phyloP scores from a whole-genome alignment of 2,888 invertebrate genomes.

The Hipparchia sbordonii region DNA sequence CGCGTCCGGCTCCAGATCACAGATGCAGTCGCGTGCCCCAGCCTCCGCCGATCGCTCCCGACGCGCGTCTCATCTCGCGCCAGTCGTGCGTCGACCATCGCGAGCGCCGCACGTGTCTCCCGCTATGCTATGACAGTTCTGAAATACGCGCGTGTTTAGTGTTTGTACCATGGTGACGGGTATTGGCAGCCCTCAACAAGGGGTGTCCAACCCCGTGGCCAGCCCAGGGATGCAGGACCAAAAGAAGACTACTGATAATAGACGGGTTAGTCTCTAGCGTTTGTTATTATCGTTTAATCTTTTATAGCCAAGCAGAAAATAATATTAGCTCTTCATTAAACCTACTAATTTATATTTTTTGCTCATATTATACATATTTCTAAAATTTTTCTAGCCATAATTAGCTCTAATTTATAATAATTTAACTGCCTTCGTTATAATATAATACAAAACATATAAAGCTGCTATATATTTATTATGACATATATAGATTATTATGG shows the following conservation, averaged over 20 bases:
- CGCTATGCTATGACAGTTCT: slow-evolving; percentile 42
- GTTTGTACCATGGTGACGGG: slow-evolving; percentile 70
- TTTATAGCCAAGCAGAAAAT: background rate
- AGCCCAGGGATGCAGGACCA: slow-evolving; percentile 53
- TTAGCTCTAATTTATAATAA: background rate
- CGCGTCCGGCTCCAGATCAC: slow-evolving; percentile 48
- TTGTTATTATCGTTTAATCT: background rate
- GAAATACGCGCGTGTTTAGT: slow-evolving; percentile 43
- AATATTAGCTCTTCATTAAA: no score
- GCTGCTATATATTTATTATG: no score
- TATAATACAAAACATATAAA: background rate
- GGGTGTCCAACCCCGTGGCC: slow-evolving; percentile 52
- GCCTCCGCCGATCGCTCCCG: slow-evolving; percentile 37
- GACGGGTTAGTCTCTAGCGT: slow-evolving; percentile 62
- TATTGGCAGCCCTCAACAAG: slow-evolving; percentile 62
- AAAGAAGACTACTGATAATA: slow-evolving; percentile 70
- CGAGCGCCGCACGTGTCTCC: slow-evolving; percentile 49
- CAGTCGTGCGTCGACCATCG: slow-evolving; percentile 72
- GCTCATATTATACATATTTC: background rate
- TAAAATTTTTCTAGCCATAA: background rate
- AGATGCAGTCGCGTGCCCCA: slow-evolving; percentile 65
- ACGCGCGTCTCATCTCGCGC: slow-evolving; percentile 48
- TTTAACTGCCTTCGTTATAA: background rate
- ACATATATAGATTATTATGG: background rate
- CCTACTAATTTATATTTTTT: background rate